These are phyloP conservation scores for Rhinatrema bivittatum DNA, from an alignment of 2,797 vertebrate genomes.

Conservation along the genomic window DNA sequence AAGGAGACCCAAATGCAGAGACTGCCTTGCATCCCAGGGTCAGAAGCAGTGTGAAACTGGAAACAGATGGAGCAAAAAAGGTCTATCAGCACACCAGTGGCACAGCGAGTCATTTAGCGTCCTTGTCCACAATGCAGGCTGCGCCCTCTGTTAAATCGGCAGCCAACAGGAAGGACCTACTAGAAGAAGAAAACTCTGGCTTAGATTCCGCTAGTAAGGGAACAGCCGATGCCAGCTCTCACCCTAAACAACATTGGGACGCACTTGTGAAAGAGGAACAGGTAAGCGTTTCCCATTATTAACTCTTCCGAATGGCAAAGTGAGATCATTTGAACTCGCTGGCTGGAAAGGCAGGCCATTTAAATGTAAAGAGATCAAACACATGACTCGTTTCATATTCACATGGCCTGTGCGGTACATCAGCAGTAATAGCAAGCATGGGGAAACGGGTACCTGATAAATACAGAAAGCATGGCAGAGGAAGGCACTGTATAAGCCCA, in stretches of 20 bases:
- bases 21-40: conserved; percentile 7
- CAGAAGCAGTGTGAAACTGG: conserved; percentile 27
- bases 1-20: conserved; percentile 7
- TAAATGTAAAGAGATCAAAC: conserved; percentile 13
- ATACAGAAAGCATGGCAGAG: conserved; percentile 1
- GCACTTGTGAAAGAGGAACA: conserved; percentile 43
- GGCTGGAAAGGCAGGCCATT: no score
- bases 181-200: conserved; percentile 22
- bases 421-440: neutral
- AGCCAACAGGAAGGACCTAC: conserved; percentile 16
- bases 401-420: neutral
- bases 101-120: conserved; percentile 25
- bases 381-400: neutral
- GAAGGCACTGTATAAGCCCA: no score
- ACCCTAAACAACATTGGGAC: conserved; percentile 26
- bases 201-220: conserved; percentile 20
- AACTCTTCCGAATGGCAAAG: conserved; percentile 18
- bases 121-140: conserved; percentile 15
- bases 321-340: conserved; percentile 14
- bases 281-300: conserved; percentile 37
- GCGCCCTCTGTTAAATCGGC: conserved; percentile 20
- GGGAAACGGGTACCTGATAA: no score
- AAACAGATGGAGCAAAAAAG: conserved; percentile 9
- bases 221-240: conserved; percentile 27
- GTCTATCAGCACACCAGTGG: conserved; percentile 13